phyloP scores from a whole-genome alignment of 2,888 invertebrate species.

The Apodemia zela region DNA sequence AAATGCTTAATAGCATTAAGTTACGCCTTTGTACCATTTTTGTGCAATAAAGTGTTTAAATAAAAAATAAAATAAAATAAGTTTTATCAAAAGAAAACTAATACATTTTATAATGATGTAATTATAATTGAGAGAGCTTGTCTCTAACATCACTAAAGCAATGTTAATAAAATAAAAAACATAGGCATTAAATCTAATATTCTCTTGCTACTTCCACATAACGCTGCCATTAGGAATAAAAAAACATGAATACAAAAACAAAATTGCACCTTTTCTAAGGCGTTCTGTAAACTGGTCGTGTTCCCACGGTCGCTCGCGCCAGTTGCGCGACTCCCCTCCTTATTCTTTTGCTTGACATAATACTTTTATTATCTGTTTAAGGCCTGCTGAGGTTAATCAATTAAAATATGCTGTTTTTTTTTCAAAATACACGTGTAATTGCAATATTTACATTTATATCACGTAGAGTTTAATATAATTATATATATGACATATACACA shows the following conservation, averaged over 20 bases:
- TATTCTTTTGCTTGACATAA: slow-evolving; percentile 53
- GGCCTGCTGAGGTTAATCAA: slow-evolving; percentile 24
- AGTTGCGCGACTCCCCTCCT: slow-evolving; percentile 72
- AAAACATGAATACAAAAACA: slow-evolving; percentile 56
- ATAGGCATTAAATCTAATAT: slow-evolving; percentile 36
- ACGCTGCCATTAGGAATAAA: slow-evolving; percentile 63
- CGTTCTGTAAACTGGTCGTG: slow-evolving; percentile 73
- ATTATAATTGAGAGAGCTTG: too few relatives aligned
- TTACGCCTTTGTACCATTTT: too few relatives aligned
- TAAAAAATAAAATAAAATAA: too few relatives aligned
- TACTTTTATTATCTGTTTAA: slow-evolving; percentile 37
- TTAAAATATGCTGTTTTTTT: slow-evolving; percentile 1
- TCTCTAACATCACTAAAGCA: background rate
- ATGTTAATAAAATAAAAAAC: background rate
- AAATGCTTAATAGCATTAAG: too few relatives aligned
- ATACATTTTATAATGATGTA: too few relatives aligned
- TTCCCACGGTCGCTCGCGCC: slow-evolving; percentile 79
- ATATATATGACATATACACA: too few relatives aligned
- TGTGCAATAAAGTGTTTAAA: too few relatives aligned
- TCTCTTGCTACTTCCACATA: slow-evolving; percentile 31
- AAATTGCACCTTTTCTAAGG: slow-evolving; percentile 79
- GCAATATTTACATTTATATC: background rate
- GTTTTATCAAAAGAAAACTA: too few relatives aligned
- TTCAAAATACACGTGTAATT: background rate
- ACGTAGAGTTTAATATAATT: background rate